Conservation (phyloP, 2,797 vertebrate genomes). For the Falco naumanni region DNA sequence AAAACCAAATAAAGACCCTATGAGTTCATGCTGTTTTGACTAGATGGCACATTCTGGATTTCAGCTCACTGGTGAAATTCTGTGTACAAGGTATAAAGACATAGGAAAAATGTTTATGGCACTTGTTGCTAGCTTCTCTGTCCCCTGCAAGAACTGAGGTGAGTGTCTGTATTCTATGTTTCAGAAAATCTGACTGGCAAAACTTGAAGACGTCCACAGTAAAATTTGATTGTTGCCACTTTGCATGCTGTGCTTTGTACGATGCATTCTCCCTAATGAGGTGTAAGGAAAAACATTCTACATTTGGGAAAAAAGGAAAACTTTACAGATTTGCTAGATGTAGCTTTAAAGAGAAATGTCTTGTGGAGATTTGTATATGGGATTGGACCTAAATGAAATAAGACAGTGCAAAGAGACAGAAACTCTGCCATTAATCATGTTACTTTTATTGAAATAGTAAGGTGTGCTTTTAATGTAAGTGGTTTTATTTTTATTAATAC, state of each 20-base stretch:
- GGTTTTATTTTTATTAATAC: conserved; percentile 24
- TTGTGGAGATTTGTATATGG: background rate
- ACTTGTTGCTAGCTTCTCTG: background rate
- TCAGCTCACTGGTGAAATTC: background rate
- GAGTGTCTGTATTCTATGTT: background rate
- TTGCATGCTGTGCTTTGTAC: background rate
- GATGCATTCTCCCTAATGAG: background rate
- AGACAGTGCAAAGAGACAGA: background rate
- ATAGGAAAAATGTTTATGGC: background rate
- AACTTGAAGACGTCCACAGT: background rate
- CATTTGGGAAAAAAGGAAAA: background rate
- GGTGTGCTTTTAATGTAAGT: background rate
- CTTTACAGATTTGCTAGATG: background rate
- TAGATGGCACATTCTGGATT: background rate
- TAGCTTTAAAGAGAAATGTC: background rate
- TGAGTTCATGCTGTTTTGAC: background rate
- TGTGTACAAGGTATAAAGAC: background rate
- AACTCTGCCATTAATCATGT: conserved; percentile 4
- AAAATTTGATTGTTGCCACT: background rate
- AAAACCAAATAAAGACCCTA: background rate
- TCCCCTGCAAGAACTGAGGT: background rate
- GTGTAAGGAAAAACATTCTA: background rate
- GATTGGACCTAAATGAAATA: background rate
- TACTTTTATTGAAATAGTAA: conserved; percentile 39
- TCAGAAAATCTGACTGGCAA: background rate